Evolutionary conservation across 2,888 invertebrate genomes (phyloP).

Genomic region (Alloscopus bannaensis): DNA sequence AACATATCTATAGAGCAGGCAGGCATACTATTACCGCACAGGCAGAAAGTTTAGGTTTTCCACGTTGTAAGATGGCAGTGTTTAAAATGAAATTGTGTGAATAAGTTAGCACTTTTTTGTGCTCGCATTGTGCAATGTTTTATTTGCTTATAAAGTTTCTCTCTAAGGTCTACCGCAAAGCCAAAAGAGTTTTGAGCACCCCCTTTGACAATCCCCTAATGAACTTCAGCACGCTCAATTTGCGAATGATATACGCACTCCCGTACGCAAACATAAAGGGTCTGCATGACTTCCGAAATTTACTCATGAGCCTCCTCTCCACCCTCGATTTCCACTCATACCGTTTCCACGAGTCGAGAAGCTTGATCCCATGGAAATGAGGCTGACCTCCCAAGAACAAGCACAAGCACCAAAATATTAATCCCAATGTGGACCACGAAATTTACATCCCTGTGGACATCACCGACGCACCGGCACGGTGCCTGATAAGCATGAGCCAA

Average conservation of each 20-base stretch:
- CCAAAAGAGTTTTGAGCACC: background rate
- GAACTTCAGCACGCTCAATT: background rate
- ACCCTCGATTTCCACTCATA: background rate
- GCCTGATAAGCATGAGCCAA: background rate
- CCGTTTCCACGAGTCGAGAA: background rate
- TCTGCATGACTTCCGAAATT: constrained; percentile 3
- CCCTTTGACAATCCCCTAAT: background rate
- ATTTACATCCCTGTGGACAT: background rate
- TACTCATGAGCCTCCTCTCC: background rate
- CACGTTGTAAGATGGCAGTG: too few species aligned
- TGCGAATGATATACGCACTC: background rate
- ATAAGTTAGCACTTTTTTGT: too few species aligned
- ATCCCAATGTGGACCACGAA: background rate
- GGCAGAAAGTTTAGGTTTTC: too few species aligned
- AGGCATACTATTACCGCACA: too few species aligned
- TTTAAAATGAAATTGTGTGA: too few species aligned
- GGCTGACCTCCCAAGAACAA: background rate
- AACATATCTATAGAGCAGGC: too few species aligned
- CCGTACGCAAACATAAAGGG: background rate
- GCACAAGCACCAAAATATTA: background rate
- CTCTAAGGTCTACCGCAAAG: background rate
- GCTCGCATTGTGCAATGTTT: too few species aligned
- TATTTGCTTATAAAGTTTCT: too few species aligned
- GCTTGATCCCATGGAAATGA: background rate
- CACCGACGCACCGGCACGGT: background rate